These are phyloP conservation scores for Hydraecia micacea DNA, from an alignment of 2,888 invertebrate species.

Conservation along the genomic window DNA sequence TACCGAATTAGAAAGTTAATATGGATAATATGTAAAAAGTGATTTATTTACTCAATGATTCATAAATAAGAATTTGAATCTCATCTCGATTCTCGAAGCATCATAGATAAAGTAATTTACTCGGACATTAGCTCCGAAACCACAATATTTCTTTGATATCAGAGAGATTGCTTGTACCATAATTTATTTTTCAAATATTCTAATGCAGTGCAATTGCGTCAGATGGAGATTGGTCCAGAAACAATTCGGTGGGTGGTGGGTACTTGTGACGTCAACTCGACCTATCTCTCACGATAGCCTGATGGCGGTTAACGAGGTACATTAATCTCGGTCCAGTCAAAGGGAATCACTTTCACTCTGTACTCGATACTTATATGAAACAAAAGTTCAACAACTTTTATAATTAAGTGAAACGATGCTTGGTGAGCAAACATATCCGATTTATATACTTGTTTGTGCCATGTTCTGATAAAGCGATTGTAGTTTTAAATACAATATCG, in stretches of 20 bases:
- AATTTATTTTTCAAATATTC: constrained; percentile 78
- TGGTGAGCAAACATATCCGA: constrained; percentile 54
- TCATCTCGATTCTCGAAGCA: constrained; percentile 60
- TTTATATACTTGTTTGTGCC: constrained; percentile 46
- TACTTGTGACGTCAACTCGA: constrained; percentile 73
- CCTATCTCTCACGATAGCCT: constrained; percentile 76
- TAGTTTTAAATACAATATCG: constrained; percentile 34
- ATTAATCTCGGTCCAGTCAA: constrained; percentile 78
- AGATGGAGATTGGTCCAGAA: constrained; percentile 71
- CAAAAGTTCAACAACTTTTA: constrained; percentile 70
- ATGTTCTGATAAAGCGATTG: constrained; percentile 26
- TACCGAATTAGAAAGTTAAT: constrained; percentile 60
- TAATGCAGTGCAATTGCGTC: constrained; percentile 76
- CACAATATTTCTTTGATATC: constrained; percentile 78
- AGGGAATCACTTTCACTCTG: constrained; percentile 83
- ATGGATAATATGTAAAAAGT: constrained; percentile 54
- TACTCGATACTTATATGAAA: constrained; percentile 65
- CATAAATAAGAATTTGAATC: constrained; percentile 69
- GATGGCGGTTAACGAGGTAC: constrained; percentile 69
- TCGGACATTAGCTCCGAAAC: constrained; percentile 70
- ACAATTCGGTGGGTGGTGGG: constrained; percentile 63
- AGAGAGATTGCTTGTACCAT: constrained; percentile 73
- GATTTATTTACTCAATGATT: constrained; percentile 63
- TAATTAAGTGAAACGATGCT: constrained; percentile 68
- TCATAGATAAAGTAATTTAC: constrained; percentile 72